phyloP scores from a whole-genome alignment of 2,888 invertebrate species.

The Brachyptera risi region DNA sequence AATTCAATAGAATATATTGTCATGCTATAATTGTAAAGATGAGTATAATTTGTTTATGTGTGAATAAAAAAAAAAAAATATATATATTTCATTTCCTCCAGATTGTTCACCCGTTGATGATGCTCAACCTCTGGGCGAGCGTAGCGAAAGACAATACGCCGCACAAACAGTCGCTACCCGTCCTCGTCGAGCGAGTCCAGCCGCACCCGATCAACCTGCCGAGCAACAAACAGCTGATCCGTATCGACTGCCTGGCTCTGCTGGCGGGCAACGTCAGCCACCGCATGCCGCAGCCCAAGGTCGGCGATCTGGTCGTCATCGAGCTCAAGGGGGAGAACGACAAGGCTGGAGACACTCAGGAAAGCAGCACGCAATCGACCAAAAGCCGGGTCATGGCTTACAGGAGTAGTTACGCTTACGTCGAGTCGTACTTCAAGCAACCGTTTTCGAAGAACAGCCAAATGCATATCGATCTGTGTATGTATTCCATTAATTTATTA shows the following conservation, averaged over 20 bases:
- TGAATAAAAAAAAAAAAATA: too few species aligned
- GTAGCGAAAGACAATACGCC: constrained; percentile 33
- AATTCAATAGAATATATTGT: too few species aligned
- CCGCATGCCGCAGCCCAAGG: constrained; percentile 36
- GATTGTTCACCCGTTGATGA: constrained; percentile 53
- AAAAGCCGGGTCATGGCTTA: constrained; percentile 6
- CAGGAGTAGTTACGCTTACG: neutral
- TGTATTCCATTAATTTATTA: too few species aligned
- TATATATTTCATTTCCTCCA: constrained; percentile 34
- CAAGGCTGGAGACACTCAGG: neutral
- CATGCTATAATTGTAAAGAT: too few species aligned
- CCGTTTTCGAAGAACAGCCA: neutral
- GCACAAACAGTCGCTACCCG: neutral
- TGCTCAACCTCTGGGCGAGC: constrained; percentile 61
- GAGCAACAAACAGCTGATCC: constrained; percentile 31
- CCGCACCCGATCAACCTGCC: neutral
- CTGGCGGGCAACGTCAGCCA: constrained; percentile 35
- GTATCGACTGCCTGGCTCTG: constrained; percentile 38
- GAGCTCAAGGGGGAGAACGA: constrained; percentile 35
- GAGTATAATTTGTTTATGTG: too few species aligned
- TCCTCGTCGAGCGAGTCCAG: constrained; percentile 3
- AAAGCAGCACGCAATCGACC: neutral
- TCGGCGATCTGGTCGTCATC: constrained; percentile 41
- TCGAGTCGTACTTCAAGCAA: neutral
- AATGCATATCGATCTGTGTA: neutral